Percentiles rank a stretch among this genome's conserved stretches.
These are phyloP conservation scores for Chrosomus eos DNA, from an alignment of 2,797 vertebrate species.

Conservation along the genomic window DNA sequence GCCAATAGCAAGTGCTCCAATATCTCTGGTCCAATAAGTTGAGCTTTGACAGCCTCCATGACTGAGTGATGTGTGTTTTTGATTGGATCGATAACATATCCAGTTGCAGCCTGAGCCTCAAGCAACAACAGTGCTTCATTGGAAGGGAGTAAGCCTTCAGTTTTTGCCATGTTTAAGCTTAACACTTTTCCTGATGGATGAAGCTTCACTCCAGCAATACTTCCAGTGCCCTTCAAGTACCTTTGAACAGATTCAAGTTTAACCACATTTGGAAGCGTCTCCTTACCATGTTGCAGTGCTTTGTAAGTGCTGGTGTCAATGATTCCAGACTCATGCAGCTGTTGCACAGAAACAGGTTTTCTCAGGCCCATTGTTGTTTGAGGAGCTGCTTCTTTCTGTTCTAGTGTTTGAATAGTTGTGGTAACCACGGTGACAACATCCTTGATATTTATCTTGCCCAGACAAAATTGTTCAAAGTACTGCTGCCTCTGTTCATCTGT, in stretches of 20 bases:
- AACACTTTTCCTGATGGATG: conserved; percentile 70
- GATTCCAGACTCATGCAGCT: conserved; percentile 84
- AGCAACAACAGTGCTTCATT: conserved; percentile 72
- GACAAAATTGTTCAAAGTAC: conserved; percentile 79
- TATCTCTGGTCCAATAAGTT: conserved; percentile 73
- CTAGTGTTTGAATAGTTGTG: conserved; percentile 70
- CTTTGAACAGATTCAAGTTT: conserved; percentile 75
- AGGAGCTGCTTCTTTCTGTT: conserved; percentile 60
- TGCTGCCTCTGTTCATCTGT: conserved; percentile 79
- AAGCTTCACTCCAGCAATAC: conserved; percentile 78
- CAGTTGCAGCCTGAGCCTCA: conserved; percentile 79
- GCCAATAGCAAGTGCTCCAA: conserved; percentile 73
- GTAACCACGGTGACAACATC: conserved; percentile 71
- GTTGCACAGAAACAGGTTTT: conserved; percentile 79
- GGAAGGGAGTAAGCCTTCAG: conserved; percentile 68
- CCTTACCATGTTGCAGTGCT: conserved; percentile 77
- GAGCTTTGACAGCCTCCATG: conserved; percentile 71
- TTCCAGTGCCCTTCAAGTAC: conserved; percentile 84
- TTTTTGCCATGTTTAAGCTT: conserved; percentile 75
- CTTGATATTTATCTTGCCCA: conserved; percentile 67
- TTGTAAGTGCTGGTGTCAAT: conserved; percentile 82
- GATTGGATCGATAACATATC: conserved; percentile 76
- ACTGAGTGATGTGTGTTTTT: conserved; percentile 70
- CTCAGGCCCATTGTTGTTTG: conserved; percentile 77
- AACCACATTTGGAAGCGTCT: conserved; percentile 75